Base-by-base conservation (phyloP, 1,140 invertebrate species). In the Aethina tumida region DNA sequence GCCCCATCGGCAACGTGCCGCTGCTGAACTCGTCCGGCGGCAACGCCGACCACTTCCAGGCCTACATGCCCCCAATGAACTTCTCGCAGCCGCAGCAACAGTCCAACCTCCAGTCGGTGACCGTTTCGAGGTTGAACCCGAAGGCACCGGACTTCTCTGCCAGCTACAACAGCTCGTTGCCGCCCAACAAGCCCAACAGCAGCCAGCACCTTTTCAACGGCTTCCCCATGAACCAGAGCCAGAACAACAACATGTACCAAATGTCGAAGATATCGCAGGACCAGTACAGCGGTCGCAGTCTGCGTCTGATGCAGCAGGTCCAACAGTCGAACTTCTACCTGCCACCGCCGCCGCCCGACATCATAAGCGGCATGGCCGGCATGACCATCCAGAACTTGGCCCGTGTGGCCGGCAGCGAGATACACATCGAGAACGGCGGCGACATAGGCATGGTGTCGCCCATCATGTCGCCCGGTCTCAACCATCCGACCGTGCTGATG, bases 121-220 rank as follows among this genome's bases (percentile, higher is more conserved):
- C 63, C 46, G 77, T 77, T 65, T 89, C 84, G 20, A 71, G 84
- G 31, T 69, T 92, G 31, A 92, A 92, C 66, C 87, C 87, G 1
- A 77, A 87, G 52, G 87, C 88, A 12, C 85, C 86, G 2, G 85
- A 90, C 62, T 92, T 91, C 56, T 74, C 74, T 1, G 68, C 67
- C 31, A 65, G 66, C 7, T 37, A 68, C 4, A 70, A 69, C 41
- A 58, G 66, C 26, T 63, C 58, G 12, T 68, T 56, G 50, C 41
- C 65, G 60, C 42, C 58, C 55, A 56, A 58, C 20, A 5, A 24
- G 12, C 20, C n/a, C 7, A 34, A 27, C 12, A 19, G 32, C 2
- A 12, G 26, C 8, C 39, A 38, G 8, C 43, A 49, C 18, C 39
- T 55, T 20, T 55, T 48, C 41, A 56, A 55, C 35, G 51, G 50